Evolutionary conservation across 2,888 invertebrate genomes (phyloP).

Genomic region (Vesta saturnalis): DNA sequence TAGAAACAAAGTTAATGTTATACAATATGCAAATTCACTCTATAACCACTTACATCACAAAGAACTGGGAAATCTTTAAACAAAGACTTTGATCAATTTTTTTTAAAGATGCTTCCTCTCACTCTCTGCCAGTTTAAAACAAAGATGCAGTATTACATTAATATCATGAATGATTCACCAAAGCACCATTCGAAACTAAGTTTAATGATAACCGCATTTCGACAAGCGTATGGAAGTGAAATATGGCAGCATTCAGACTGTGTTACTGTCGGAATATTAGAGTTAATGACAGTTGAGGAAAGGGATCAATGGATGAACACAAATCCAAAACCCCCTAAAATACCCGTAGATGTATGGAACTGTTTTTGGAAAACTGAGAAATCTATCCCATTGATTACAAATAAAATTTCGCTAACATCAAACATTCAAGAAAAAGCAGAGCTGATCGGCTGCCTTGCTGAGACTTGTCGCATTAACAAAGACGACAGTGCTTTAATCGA

Average conservation of each 20-base stretch:
- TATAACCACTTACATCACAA: constrained; percentile 17
- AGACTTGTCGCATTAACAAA: constrained; percentile 30
- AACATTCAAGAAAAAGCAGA: constrained; percentile 4
- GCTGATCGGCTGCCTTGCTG: constrained; percentile 15
- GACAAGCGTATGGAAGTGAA: constrained; percentile 13
- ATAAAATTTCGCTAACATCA: constrained; percentile 17
- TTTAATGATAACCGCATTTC: constrained; percentile 15
- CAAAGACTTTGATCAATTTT: constrained; percentile 23
- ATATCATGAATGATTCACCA: not conserved
- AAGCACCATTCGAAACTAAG: constrained; percentile 4
- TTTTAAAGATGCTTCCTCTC: constrained; percentile 19
- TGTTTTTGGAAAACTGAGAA: constrained; percentile 20
- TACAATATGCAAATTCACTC: constrained; percentile 7
- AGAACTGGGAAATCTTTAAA: constrained; percentile 20
- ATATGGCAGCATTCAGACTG: constrained; percentile 14
- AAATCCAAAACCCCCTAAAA: not conserved
- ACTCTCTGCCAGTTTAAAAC: constrained; percentile 5
- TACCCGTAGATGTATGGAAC: constrained; percentile 10
- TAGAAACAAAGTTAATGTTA: constrained; percentile 18
- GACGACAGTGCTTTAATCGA: constrained; percentile 18
- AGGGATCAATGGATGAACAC: constrained; percentile 14
- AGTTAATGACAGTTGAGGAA: constrained; percentile 18
- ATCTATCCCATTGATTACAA: constrained; percentile 24
- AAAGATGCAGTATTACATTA: not conserved
- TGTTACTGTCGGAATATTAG: constrained; percentile 13